Base-by-base conservation (phyloP, 2,888 invertebrate genomes). In the Drosophila multiciliata region DNA sequence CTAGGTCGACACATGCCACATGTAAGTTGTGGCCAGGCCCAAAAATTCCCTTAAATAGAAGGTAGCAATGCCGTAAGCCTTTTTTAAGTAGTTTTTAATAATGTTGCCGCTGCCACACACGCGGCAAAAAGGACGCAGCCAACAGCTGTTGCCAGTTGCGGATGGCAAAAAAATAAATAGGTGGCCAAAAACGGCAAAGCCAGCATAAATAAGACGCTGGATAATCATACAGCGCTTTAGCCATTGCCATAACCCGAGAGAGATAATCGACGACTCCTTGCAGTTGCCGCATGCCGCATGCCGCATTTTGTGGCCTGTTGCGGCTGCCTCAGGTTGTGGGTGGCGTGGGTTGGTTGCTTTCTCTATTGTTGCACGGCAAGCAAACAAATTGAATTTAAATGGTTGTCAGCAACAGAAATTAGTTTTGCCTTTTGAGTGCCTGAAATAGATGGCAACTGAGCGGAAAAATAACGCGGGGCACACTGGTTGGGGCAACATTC, bases 351-450 rank as follows among this genome's bases (percentile, higher is more conserved):
- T 17, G 53, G 49, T 11, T 53, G 71, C 69, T 65, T 69, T 59
- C 62, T 52, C 64, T 65, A 66, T 74, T 71, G 63, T 69, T 58
- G 70, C 72, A 64, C 64, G 73, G 63, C 54, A 66, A 65, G 66
- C 75, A 69, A 66, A 68, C 58, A 82, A 83, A 87, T 83, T 87
- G 83, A 87, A 83, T 87, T 83, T 83, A 83, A 87, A 83, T 84
- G 83, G 80, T 82, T 83, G 83, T 83, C 83, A 83, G 82, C 87
- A 83, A 73, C 87, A 83, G 83, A 83, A 83, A 83, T 83, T 83
- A 83, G 83, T 78, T 86, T 83, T 86, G 83, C 86, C 82, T 82
- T 73, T 49, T 64, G 50, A 68, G 67, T 64, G 75, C 64, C 63
- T 69, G 58, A 65, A 65, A 76, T 67, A 76, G 72, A 68, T 59